Percentiles rank a stretch among this genome's conserved stretches.
phyloP scores from a whole-genome alignment of 1,140 invertebrate genomes.

The Aphaenogaster ashmeadi region DNA sequence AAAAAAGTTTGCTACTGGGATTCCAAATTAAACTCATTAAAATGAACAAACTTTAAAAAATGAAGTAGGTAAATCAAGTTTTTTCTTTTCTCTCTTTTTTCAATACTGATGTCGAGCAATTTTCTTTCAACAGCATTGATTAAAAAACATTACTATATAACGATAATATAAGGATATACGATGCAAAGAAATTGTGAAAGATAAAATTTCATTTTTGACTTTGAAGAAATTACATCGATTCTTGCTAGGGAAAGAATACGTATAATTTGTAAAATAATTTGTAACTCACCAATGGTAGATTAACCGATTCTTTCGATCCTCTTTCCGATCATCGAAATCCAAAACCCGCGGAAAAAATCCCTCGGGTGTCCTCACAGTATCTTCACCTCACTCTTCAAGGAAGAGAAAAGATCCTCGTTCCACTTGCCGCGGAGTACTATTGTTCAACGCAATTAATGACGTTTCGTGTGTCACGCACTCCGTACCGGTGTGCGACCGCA shows the following conservation, averaged over 20 bases:
- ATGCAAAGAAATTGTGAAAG: constrained; percentile 16
- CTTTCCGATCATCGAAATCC: constrained; percentile 41
- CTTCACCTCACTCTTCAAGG: constrained; percentile 29
- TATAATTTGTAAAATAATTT: not conserved
- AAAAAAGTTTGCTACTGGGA: not conserved
- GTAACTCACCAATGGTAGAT: constrained; percentile 77
- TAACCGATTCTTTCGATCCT: constrained; percentile 29
- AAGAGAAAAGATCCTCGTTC: constrained; percentile 16
- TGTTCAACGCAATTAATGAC: not conserved
- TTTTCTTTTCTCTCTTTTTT: not conserved
- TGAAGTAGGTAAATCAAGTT: not conserved
- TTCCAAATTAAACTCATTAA: not conserved
- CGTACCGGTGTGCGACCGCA: constrained; percentile 42
- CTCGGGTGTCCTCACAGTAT: constrained; percentile 12
- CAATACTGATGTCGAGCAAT: not conserved
- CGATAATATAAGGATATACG: not conserved
- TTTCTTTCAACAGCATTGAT: constrained; percentile 4
- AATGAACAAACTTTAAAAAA: not conserved
- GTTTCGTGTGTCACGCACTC: constrained; percentile 9
- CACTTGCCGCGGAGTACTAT: constrained; percentile 18
- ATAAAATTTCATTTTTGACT: not conserved
- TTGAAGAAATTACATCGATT: constrained; percentile 42
- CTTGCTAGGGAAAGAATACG: not conserved
- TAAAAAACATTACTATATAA: not conserved
- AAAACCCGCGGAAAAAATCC: not conserved